Conservation (phyloP, 2,113 vertebrate genomes). For the Sturnus vulgaris region DNA sequence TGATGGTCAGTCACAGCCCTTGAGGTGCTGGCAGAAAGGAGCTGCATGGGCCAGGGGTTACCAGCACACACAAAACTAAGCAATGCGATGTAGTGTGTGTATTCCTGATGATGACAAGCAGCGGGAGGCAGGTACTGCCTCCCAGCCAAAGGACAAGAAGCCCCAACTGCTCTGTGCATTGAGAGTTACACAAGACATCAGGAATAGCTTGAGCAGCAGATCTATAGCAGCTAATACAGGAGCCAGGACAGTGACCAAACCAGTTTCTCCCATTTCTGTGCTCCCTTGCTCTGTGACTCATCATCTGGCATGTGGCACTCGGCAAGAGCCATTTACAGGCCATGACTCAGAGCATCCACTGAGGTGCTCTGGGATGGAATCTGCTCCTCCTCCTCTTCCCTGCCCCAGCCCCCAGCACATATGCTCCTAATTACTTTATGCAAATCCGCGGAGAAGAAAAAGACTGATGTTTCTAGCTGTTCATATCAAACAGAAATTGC, state of each 20-base stretch:
- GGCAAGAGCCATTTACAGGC: neutral
- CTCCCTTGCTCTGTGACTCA: slow-evolving; percentile 46
- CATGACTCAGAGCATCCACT: neutral
- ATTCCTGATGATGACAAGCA: neutral
- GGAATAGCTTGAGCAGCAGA: neutral
- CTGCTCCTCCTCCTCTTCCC: neutral
- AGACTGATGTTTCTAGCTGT: neutral
- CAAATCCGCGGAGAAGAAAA: neutral
- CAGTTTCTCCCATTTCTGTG: slow-evolving; percentile 19
- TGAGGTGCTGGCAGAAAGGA: neutral
- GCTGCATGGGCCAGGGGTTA: neutral
- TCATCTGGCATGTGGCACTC: slow-evolving; percentile 9
- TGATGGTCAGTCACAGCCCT: neutral
- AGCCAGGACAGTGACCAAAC: neutral
- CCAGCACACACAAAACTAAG: neutral
- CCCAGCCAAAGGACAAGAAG: neutral
- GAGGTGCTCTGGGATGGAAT: neutral
- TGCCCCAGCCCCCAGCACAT: neutral
- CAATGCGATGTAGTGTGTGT: neutral
- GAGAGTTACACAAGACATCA: neutral
- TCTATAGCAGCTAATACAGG: neutral
- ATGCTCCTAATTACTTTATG: slow-evolving; percentile 2
- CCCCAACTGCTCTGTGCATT: neutral
- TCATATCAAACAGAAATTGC: neutral
- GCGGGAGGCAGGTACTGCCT: neutral